Evolutionary conservation across 2,113 vertebrate species (phyloP).

Genomic region (Lophochroa leadbeateri): DNA sequence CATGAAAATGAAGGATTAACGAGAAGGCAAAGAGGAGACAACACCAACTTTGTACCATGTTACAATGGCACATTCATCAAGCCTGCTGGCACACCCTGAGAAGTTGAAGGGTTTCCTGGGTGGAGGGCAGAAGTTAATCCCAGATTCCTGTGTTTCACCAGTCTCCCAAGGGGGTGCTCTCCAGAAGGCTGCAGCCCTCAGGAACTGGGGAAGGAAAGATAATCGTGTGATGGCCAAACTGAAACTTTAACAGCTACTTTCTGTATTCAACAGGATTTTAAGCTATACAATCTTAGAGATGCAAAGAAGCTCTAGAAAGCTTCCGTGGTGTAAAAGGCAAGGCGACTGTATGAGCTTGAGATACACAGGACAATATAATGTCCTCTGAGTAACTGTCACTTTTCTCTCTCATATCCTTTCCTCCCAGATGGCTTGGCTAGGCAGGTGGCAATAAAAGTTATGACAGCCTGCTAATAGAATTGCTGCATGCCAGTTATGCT

Average conservation of each 20-base stretch:
- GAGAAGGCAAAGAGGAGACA: not conserved
- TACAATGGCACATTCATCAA: not conserved
- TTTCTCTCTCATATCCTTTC: not conserved
- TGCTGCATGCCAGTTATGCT: not conserved
- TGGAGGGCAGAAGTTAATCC: not conserved
- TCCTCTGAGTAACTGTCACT: not conserved
- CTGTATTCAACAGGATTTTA: not conserved
- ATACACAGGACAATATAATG: not conserved
- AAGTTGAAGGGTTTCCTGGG: not conserved
- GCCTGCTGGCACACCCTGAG: not conserved
- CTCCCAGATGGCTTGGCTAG: not conserved
- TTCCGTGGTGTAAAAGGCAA: not conserved
- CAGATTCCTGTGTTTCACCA: not conserved
- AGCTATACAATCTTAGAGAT: fast-evolving
- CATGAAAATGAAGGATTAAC: not conserved
- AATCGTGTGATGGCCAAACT: not conserved
- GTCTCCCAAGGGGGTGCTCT: not conserved
- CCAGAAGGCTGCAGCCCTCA: not conserved
- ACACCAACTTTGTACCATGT: not conserved
- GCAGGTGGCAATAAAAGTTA: not conserved
- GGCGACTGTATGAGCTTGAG: not conserved
- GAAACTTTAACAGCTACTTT: not conserved
- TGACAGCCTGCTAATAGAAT: not conserved
- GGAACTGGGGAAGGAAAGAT: not conserved
- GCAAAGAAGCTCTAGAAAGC: not conserved